Conservation (phyloP, 2,113 vertebrate species). For the Odobenus rosmarus region DNA sequence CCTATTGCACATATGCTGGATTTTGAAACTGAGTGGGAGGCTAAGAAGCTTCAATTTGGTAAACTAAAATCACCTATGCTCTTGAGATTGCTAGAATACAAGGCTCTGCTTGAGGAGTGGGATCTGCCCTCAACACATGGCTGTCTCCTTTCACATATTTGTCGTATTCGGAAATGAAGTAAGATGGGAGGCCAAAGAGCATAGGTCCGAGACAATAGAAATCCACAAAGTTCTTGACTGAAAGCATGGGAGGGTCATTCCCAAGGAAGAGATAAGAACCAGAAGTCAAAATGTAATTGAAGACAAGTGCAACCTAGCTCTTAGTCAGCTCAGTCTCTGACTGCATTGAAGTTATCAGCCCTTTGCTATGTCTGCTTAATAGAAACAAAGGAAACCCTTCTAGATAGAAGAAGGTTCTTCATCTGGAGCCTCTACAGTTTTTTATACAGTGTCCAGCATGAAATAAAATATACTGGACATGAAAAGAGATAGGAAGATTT, state of each 20-base stretch:
- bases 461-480: background rate
- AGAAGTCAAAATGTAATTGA: background rate
- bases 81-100: background rate
- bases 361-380: background rate
- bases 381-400: background rate
- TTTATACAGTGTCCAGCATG: background rate
- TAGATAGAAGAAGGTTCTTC: background rate
- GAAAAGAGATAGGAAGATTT: background rate
- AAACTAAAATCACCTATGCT: background rate
- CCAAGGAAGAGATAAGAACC: background rate
- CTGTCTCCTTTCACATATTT: background rate
- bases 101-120: background rate
- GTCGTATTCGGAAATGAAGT: background rate
- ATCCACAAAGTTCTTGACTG: background rate
- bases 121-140: background rate
- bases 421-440: background rate
- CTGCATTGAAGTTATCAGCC: background rate
- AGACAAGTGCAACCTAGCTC: background rate
- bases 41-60: background rate
- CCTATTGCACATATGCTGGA: background rate
- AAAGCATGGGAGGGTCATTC: background rate
- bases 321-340: background rate
- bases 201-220: background rate
- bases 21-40: background rate
- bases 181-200: background rate